A percentile compares a stretch with the other conserved stretches of the same genome.
Evolutionary conservation across 2,797 vertebrate genomes (phyloP).

Genomic region (Prionace glauca): DNA sequence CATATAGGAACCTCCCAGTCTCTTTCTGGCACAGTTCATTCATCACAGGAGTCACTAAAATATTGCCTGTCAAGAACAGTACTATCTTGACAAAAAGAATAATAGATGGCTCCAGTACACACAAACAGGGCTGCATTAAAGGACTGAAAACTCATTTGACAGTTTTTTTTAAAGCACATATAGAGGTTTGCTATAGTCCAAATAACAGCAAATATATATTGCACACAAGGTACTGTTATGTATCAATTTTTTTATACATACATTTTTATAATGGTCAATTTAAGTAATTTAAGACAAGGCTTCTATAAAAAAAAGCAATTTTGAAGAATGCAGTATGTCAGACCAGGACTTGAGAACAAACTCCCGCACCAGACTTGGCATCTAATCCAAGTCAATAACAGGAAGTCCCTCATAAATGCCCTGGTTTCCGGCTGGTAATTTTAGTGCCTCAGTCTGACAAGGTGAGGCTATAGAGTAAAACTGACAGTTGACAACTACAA

Average conservation of each 20-base stretch:
- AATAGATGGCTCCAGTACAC: too few relatives aligned
- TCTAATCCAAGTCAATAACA: conserved; percentile 72
- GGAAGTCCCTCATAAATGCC: conserved; percentile 85
- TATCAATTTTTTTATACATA: too few relatives aligned
- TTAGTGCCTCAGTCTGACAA: conserved; percentile 2
- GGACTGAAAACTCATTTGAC: background rate
- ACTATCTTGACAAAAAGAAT: background rate
- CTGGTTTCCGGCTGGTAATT: conserved; percentile 67
- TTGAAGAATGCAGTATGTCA: background rate
- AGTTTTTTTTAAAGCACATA: background rate
- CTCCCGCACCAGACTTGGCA: conserved; percentile 35
- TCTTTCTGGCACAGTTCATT: background rate
- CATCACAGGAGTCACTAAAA: background rate
- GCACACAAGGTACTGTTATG: background rate
- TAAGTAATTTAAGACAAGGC: background rate
- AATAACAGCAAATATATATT: background rate
- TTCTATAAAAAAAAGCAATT: conserved; percentile 13
- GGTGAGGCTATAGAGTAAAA: conserved; percentile 32
- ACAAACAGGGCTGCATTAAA: background rate
- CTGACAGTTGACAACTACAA: conserved; percentile 25
- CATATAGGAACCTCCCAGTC: too few relatives aligned
- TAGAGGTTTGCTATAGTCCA: background rate
- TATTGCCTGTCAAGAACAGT: background rate
- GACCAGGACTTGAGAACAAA: conserved; percentile 11
- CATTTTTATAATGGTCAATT: background rate